Evolutionary conservation across 2,888 invertebrate species (phyloP), one percentile per base, ranked within the genome.

Genomic region (Lagria hirta): DNA sequence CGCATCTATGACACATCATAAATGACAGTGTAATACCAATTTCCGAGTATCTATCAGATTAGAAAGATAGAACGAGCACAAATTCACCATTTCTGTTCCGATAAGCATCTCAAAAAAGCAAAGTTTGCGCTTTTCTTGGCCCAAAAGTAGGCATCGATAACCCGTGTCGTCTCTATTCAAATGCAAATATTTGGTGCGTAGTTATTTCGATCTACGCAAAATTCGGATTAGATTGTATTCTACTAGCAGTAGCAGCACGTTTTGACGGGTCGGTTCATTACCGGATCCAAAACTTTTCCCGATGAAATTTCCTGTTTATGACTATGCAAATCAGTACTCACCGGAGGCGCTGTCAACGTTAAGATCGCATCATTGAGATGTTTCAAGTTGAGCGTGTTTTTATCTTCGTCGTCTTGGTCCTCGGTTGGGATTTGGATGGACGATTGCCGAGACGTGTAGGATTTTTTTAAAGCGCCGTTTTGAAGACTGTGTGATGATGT

Each of bases 361-460:
- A 86, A 82, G 55, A 91, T 81, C 20, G 90, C 90, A 62, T 87
- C 84, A 64, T 86, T 86, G 58, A 91, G 75, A 66, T 88, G 84
- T 69, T 86, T 88, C 67, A 90, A 69, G 55, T 86, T 86, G 49
- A 87, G 73, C 1, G 84, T 83, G 61, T 80, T 81, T 51, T 75
- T 76, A 14, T 82, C 83, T 42, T 81, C 79, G 33, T 83, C 83
- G 8, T 60, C 60, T 27, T 82, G 77, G 1, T 78, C 76, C 8
- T 52, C 49, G 35, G 60, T 55, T 6, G 78, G 71, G 23, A 83
- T 74, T 58, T 83, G 83, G 33, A 84, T 70, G 1, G 83, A 84
- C 11, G 82, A 79, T 69, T 84, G 84, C 48, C 83, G 71, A 16
- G 78, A 75, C 17, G 80, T 73, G 48, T 66, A 55, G 24, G 58